Conservation (phyloP, 2,113 vertebrate genomes). For the Zapornia atra region DNA sequence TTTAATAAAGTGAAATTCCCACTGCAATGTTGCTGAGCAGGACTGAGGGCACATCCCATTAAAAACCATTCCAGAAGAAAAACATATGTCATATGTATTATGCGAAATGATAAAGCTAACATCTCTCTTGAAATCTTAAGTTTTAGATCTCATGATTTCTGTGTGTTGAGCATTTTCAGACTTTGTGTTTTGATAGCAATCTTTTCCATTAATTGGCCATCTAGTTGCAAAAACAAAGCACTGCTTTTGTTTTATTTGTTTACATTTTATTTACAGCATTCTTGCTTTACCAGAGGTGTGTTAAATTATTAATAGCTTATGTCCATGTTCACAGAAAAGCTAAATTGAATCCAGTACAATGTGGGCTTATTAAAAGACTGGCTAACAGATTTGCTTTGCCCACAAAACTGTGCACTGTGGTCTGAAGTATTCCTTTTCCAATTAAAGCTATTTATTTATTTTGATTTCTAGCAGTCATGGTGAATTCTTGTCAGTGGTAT, state of each 20-base stretch:
- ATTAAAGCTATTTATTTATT: slow-evolving; percentile 62
- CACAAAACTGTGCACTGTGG: slow-evolving; percentile 22
- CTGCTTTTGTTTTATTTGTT: slow-evolving; percentile 30
- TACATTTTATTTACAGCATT: slow-evolving; percentile 33
- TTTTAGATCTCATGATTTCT: slow-evolving; percentile 4
- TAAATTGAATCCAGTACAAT: slow-evolving; percentile 37
- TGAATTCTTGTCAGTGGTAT: slow-evolving; percentile 6
- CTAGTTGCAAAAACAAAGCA: neutral
- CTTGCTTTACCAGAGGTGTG: slow-evolving; percentile 25
- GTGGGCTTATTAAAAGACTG: slow-evolving; percentile 51
- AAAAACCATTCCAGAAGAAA: neutral
- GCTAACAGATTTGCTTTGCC: slow-evolving; percentile 30
- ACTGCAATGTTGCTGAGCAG: neutral
- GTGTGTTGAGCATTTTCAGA: slow-evolving; percentile 9
- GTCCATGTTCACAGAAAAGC: slow-evolving; percentile 40
- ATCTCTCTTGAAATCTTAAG: neutral
- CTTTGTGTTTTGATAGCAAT: neutral
- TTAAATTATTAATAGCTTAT: slow-evolving; percentile 65
- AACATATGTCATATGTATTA: neutral
- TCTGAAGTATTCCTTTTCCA: slow-evolving; percentile 57
- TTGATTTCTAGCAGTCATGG: slow-evolving; percentile 39
- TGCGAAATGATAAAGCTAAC: neutral
- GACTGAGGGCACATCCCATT: neutral
- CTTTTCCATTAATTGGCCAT: slow-evolving; percentile 5
- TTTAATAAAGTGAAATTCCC: neutral